Conservation (phyloP, 2,797 vertebrate species). For the Perodicticus potto region DNA sequence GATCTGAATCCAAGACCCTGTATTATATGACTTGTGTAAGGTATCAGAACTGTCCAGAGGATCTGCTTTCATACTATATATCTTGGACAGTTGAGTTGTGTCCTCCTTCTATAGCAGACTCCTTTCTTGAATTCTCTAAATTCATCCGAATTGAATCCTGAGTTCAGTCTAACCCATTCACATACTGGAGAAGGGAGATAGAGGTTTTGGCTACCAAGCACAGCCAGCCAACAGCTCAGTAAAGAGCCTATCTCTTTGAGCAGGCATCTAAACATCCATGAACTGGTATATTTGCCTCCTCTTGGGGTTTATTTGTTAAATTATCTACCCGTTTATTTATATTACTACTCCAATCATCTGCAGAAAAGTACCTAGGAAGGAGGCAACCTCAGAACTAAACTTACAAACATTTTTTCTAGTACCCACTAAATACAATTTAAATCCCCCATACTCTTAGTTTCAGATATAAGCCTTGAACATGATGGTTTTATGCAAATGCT, state of each 20-base stretch:
- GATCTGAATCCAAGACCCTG: slow-evolving; percentile 75
- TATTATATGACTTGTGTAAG: not conserved
- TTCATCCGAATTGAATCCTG: slow-evolving; percentile 27
- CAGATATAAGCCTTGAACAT: not conserved
- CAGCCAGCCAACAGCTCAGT: not conserved
- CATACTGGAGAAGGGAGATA: slow-evolving; percentile 3
- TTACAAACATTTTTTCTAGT: slow-evolving; percentile 15
- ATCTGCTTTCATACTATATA: not conserved
- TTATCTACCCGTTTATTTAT: not conserved
- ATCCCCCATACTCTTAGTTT: slow-evolving; percentile 33
- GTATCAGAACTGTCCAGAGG: not conserved
- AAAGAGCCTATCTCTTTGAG: not conserved
- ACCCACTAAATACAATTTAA: slow-evolving; percentile 45
- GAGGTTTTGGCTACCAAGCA: not conserved
- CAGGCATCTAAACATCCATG: not conserved
- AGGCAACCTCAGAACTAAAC: not conserved
- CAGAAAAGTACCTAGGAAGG: not conserved
- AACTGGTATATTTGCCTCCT: not conserved
- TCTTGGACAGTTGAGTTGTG: not conserved
- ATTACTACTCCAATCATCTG: not conserved
- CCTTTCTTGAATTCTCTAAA: slow-evolving; percentile 13
- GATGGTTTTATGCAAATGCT: not conserved
- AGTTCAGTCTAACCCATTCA: not conserved
- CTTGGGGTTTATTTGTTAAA: slow-evolving; percentile 1
- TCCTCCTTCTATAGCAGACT: not conserved